Evolutionary conservation across 2,888 invertebrate species (phyloP), one percentile per base, ranked within the genome.

Genomic region (Acanthosepion pharaonis): DNA sequence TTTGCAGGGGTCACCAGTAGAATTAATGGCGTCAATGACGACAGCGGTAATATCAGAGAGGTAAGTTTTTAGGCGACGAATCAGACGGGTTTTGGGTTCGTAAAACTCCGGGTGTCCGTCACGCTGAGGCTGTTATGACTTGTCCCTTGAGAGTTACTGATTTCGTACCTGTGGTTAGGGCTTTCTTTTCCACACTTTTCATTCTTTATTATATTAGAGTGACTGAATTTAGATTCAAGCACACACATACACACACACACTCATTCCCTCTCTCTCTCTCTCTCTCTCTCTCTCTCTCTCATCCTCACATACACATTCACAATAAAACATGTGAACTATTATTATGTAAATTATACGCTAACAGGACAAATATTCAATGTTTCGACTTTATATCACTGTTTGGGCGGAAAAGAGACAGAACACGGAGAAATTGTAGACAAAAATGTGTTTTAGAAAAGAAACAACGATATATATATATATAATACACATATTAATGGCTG

Each of bases 31-130:
- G 78, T 78, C n/a, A 33, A 15, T n/a, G 78, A 18, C n/a, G 78
- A 78, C 78, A 78, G 78, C 78, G 78, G n/a, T 23, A 33, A 78
- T 78, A 78, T 78, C 78, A 78, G 78, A 78, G 78, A n/a, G n/a
- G 20, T 9, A n/a, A 23, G 5, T 15, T n/a, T 78, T 78, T 78
- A 78, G 78, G n/a, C n/a, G 78, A n/a, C 15, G 33, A n/a, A 11
- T 0, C n/a, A 11, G 78, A 2, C 33, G 9, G n/a, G 8, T 64
- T 64, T 64, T 23, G 64, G 64, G 78, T n/a, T 18, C 15, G 78
- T 78, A 33, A 78, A 78, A 33, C 78, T 4, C n/a, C n/a, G 33
- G 78, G 78, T 11, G n/a, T 78, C 28, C 78, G 78, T 78, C 78
- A n/a, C n/a, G 78, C 78, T n/a, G n/a, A 33, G 11, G n/a, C 18